Percentiles rank a stretch among this genome's conserved stretches.
Evolutionary conservation across 2,888 invertebrate species (phyloP).

Genomic region (Stenotaenia linearis): DNA sequence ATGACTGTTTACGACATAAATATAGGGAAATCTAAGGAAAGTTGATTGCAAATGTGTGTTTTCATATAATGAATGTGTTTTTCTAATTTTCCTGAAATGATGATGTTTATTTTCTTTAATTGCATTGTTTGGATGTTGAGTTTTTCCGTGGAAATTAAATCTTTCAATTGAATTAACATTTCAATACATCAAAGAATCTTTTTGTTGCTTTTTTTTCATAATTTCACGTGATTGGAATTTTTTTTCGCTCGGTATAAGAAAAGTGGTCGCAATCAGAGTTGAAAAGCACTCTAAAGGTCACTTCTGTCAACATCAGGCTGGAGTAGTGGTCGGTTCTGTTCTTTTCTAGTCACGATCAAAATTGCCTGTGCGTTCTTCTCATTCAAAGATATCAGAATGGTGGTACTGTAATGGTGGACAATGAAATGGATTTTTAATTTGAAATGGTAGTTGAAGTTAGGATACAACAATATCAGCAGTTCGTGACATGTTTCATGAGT

Average conservation of each 20-base stretch:
- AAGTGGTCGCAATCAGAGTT: not conserved
- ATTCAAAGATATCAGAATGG: too few relatives aligned
- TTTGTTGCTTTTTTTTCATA: not conserved
- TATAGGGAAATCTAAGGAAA: not conserved
- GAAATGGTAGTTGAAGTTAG: too few relatives aligned
- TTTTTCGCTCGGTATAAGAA: not conserved
- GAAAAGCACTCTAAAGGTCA: not conserved
- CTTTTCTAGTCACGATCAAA: too few relatives aligned
- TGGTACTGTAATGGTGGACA: too few relatives aligned
- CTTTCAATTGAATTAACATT: not conserved
- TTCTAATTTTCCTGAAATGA: not conserved
- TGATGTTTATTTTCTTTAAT: not conserved
- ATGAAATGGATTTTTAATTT: too few relatives aligned
- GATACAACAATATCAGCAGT: too few relatives aligned
- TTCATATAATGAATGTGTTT: not conserved
- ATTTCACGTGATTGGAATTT: not conserved
- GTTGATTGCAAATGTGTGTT: not conserved
- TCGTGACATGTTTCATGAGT: too few relatives aligned
- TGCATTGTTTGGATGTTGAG: not conserved
- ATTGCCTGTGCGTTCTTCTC: too few relatives aligned
- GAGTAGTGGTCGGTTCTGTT: too few relatives aligned
- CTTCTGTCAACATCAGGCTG: not conserved
- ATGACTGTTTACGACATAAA: not conserved
- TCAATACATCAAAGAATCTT: not conserved
- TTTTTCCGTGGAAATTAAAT: not conserved